Conservation (phyloP, 1,140 invertebrate genomes). For the Proctacanthus coquilletti region DNA sequence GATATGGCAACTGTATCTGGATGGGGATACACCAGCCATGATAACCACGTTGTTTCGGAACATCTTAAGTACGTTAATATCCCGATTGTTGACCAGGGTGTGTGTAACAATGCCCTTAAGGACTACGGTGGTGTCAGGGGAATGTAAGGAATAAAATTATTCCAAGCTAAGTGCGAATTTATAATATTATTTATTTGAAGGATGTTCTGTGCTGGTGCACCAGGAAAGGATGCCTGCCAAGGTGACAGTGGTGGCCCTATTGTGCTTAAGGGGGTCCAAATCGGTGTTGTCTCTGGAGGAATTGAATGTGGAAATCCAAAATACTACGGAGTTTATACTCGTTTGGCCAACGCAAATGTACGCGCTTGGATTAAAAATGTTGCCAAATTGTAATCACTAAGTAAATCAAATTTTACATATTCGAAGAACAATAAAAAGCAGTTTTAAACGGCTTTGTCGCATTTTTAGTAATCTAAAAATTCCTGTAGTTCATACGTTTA, state of each 20-base stretch:
- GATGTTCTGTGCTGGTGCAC: constrained; percentile 34
- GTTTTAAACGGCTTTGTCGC: too few relatives aligned
- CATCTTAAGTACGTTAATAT: constrained; percentile 21
- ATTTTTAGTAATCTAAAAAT: too few relatives aligned
- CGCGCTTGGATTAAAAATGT: constrained; percentile 22
- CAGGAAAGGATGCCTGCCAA: constrained; percentile 27
- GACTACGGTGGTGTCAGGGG: constrained; percentile 19
- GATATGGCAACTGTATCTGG: constrained; percentile 17
- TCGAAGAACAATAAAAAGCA: too few relatives aligned
- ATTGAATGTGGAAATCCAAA: constrained; percentile 39
- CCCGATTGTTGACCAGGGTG: constrained; percentile 18
- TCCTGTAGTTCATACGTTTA: too few relatives aligned
- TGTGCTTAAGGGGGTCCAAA: constrained; percentile 19
- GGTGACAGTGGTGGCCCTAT: constrained; percentile 37
- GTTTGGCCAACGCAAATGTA: constrained; percentile 28
- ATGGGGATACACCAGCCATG: constrained; percentile 24
- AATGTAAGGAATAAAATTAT: constrained; percentile 14
- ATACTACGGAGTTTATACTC: constrained; percentile 45
- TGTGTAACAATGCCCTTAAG: constrained; percentile 15
- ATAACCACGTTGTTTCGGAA: constrained; percentile 15
- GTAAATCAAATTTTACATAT: too few relatives aligned
- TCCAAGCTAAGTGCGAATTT: constrained; percentile 4
- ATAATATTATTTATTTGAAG: constrained; percentile 10
- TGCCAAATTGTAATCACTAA: constrained; percentile 16
- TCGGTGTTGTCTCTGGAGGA: constrained; percentile 49